Base-by-base conservation (phyloP, 2,888 invertebrate species). In the Tanaodytes sp. region DNA sequence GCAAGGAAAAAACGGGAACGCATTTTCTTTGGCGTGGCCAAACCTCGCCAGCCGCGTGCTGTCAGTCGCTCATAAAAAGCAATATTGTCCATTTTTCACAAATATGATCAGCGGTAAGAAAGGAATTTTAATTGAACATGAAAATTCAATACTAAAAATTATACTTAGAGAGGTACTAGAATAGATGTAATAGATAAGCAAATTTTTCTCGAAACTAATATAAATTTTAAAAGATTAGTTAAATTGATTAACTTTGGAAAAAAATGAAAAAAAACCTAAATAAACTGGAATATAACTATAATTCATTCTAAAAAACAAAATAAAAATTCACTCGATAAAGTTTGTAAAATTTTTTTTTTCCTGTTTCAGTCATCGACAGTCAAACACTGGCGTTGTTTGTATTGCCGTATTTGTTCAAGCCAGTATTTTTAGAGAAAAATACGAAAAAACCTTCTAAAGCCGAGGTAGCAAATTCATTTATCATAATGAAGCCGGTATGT, bases 381-480 rank as follows among this genome's bases (percentile, higher is more conserved):
- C 11, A 16, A 2, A 36, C 43, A 18, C 23, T 43, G 36, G 55
- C 42, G 3, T n/a, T 55, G 11, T 55, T 55, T 16, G 31, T 43
- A 1, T 16, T 55, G 6, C 55, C 55, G 19, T 55, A 55, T 23
- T 23, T 55, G 12, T 55, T 55, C 8, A 43, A 31, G 1, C 55
- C 33, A 23, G 27, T 45, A 6, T 43, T 43, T 15, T 36, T 55
- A 15, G 31, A 0, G 15, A 42, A 42, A 27, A 42, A 31, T 6
- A n/a, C 15, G 8, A 46, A 46, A n/a, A 54, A 54, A 15, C 33
- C 42, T 19, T 54, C 54, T 2, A 15, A 15, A 19, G 54, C 54
- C 4, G 54, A 54, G 20, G 15, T 54, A 14, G 54, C 54, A 2
- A 33, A 31, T 31, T n/a, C 31, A 2, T 54, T 54, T 19, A 30